Base-by-base conservation (phyloP, 2,113 vertebrate genomes). In the Donacobius atricapilla region DNA sequence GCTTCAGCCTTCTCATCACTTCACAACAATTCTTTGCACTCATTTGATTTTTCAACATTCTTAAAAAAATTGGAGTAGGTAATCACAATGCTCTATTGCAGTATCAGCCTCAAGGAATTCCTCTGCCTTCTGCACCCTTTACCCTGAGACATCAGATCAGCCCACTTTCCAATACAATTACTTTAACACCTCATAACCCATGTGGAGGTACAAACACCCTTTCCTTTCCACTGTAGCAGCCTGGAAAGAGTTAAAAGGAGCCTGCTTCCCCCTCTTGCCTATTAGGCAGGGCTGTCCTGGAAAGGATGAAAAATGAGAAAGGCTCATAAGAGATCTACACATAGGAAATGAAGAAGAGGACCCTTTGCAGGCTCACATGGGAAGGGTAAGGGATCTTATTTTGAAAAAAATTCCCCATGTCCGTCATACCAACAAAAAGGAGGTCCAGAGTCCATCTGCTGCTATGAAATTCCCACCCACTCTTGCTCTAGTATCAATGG, bases 141-240 rank as follows among this genome's bases (percentile, higher is more conserved):
- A 31, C 3, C 12, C 14, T 11, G 6, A 39, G 69, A 37, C 21
- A 25, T 15, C 35, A 50, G 19, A 61, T 15, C 27, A 69, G 19
- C 30, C 23, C 35, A 11, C 15, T 39, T 69, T 10, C 11, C 50
- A 42, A 12, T 5, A 12, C 28, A 64, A n/a, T 24, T 71, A 31
- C 15, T 64, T 5, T 37, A 80, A 57, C 28, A n/a, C 14, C 45
- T 80, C 31, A 23, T 45, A 48, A 80, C 13, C 11, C 7, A 15
- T 5, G 2, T 3, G 2, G 37, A 17, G 7, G 13, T 44, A 31
- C 5, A 72, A 83, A 2, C 15, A 53, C 3, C 3, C 6, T 63
- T 82, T 72, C 27, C 8, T 51, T 44, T 7, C 21, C 25, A 6
- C 15, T 15, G 6, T 9, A 65, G 50, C 19, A 70, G n/a, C 5